Base-by-base conservation (phyloP, 2,113 vertebrate genomes). In the Paedocypris sp. region DNA sequence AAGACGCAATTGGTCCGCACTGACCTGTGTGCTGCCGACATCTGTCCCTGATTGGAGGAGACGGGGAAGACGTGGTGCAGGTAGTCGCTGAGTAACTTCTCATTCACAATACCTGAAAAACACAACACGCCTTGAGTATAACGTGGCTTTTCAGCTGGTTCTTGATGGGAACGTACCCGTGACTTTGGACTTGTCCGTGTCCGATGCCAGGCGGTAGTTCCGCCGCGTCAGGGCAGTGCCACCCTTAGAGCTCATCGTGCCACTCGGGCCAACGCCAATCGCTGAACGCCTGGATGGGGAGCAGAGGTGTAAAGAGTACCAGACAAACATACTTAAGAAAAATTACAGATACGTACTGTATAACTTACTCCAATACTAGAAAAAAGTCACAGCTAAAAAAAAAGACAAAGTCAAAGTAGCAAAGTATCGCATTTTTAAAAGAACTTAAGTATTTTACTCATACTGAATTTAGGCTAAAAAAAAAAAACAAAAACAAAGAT, bases 41-140 rank as follows among this genome's bases (percentile, higher is more conserved):
- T 49, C 10, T 85, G 79, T 25, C 51, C 77, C 9, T 46, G 77
- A 11, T 78, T 86, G 52, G 84, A 80, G 35, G 81, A 77, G 39
- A 32, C 78, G 59, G 90, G 84, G 59, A 99, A 99, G 57, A 96
- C 43, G 0, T 85, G 89, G 29, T 92, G 82, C 36, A 99, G 84
- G 64, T 91, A 99, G 75, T 95, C 89, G 50, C 87, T 90, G 73
- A 98, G 81, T 42, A 98, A 73, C 72, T 89, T 91, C 81, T 95
- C 93, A 3, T 87, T 92, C 41, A 94, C 90, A 0, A 98, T 90
- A 29, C 95, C 94, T 99, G 71, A 22, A 68, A 57, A 65, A 13
- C 4, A 7, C 7, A 22, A 29, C n/a, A 9, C 10, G 3, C 5
- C 1, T 3, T n/a, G 16, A 25, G 5, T 19, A 4, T 3, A 18